Conservation (phyloP, 2,888 invertebrate genomes). For the Tuta absoluta region DNA sequence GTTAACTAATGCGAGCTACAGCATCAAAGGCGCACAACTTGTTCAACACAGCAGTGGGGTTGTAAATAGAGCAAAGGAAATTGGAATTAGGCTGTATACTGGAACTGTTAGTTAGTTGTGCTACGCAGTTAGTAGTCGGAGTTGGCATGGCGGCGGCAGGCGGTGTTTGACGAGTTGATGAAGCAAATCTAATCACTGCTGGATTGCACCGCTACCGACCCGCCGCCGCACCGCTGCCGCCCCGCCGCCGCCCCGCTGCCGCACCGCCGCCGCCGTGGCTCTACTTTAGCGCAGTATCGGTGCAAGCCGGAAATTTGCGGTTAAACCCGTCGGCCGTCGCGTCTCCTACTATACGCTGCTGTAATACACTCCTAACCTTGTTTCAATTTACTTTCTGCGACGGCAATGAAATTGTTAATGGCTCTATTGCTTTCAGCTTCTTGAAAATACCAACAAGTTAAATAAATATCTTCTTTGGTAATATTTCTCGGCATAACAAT, state of each 20-base stretch:
- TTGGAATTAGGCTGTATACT: slow-evolving; percentile 23
- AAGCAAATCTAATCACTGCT: slow-evolving; percentile 33
- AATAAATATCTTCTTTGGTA: too few species aligned
- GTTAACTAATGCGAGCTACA: slow-evolving; percentile 5
- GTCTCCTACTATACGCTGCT: not conserved
- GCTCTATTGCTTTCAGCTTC: not conserved
- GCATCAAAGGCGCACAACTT: slow-evolving; percentile 11
- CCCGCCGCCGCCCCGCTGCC: slow-evolving; percentile 17
- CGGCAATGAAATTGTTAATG: not conserved
- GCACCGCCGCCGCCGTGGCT: slow-evolving; percentile 1
- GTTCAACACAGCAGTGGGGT: not conserved
- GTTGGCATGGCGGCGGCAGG: not conserved
- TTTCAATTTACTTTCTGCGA: not conserved
- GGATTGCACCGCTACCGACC: slow-evolving; percentile 23
- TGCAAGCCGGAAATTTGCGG: slow-evolving; percentile 37
- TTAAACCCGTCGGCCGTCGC: slow-evolving; percentile 20
- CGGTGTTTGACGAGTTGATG: slow-evolving; percentile 33
- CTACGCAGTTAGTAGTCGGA: slow-evolving; percentile 15
- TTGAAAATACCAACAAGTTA: too few species aligned
- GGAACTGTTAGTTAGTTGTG: slow-evolving; percentile 13
- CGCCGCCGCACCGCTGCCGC: slow-evolving; percentile 11
- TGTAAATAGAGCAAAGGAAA: slow-evolving; percentile 11
- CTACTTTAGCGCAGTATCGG: slow-evolving; percentile 14
- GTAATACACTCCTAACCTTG: not conserved
- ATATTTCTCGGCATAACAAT: too few species aligned